Base-by-base conservation (phyloP, 2,888 invertebrate genomes). In the Temnothorax rugatulus region DNA sequence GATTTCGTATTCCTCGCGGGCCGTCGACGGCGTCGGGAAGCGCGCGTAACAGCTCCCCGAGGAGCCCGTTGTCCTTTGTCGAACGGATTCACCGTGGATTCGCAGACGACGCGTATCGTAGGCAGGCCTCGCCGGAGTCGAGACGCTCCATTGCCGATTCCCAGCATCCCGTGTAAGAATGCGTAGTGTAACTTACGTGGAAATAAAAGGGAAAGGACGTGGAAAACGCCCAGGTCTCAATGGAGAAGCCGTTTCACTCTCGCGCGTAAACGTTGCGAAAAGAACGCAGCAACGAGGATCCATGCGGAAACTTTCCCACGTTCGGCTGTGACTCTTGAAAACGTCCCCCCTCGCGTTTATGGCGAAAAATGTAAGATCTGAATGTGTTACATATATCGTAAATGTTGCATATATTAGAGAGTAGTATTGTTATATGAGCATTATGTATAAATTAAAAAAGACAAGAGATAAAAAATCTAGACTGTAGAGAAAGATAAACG, bases 1-100 rank as follows among this genome's bases (percentile, higher is more conserved):
- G 82, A 96, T 96, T 4, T 96, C 96, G 7, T 97, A 91, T 8
- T 94, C 92, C 89, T 97, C 97, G 29, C 94, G 95, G 0, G 97
- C 97, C 18, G 96, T 95, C 21, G 97, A 97, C 21, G 97, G 97
- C 11, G 97, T 97, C 93, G 98, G 96, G 92, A 97, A 95, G 89
- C 44, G 97, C 96, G 95, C 97, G 97, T 87, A 97, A 95, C 92
- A 98, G 95, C 95, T 97, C 97, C 38, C 97, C 97, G 85, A 97
- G 96, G 91, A 98, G 95, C 9, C 97, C 97, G 90, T 97, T 66
- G 96, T 90, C 96, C 96, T 92, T 96, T 95, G 90, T 95, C 96
- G 92, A 97, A 96, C 71, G 97, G 96, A 85, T 96, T 95, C 90
- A 96, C 96, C 0, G 97, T 96, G 34, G 97, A 96, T 94, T 98